A percentile compares a stretch with the other conserved stretches of the same genome.
Conservation (phyloP, 2,888 invertebrate species). For the Laothoe populi region DNA sequence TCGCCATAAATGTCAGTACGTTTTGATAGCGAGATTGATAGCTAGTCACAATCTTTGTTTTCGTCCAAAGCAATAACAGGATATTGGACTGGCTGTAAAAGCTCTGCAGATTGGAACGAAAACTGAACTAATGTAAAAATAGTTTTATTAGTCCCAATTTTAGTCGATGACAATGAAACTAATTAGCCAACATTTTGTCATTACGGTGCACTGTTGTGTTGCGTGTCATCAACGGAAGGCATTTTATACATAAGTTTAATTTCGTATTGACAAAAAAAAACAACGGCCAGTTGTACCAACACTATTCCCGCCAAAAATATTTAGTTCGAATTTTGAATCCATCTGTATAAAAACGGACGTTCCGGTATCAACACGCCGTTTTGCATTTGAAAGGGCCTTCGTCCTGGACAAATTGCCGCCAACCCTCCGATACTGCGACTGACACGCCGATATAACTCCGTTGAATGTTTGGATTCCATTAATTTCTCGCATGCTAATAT, state of each 20-base stretch:
- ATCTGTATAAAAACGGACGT: not conserved
- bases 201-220: too few relatives aligned
- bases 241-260: not conserved
- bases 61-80: too few relatives aligned
- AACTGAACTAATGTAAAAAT: too few relatives aligned
- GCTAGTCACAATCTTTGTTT: too few relatives aligned
- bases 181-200: too few relatives aligned
- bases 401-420: conserved; percentile 25
- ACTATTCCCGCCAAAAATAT: not conserved
- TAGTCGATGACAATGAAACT: too few relatives aligned
- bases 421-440: conserved; percentile 26
- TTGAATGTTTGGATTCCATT: conserved; percentile 31
- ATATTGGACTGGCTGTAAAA: too few relatives aligned
- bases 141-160: too few relatives aligned
- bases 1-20: too few relatives aligned
- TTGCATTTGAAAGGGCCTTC: conserved; percentile 33
- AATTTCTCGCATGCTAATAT: conserved; percentile 26
- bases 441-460: conserved; percentile 29
- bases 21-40: too few relatives aligned
- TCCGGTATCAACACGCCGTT: conserved; percentile 21
- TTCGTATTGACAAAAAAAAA: not conserved
- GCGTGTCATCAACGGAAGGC: too few relatives aligned
- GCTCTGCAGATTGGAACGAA: too few relatives aligned
- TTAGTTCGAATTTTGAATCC: not conserved
- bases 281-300: not conserved